Conservation (phyloP, 2,888 invertebrate species). For the Athalia rosae region DNA sequence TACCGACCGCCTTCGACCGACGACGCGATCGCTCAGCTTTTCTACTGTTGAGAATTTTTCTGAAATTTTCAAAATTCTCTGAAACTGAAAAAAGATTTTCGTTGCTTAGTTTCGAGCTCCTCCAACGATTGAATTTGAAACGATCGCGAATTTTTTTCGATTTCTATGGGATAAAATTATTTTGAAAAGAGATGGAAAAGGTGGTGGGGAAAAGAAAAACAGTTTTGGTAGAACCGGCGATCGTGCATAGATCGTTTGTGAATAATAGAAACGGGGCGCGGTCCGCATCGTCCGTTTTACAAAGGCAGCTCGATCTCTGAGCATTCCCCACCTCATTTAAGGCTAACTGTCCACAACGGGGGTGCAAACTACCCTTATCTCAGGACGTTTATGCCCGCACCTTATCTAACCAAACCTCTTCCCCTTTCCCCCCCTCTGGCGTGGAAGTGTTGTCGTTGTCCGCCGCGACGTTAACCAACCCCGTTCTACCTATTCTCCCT, state of each 20-base stretch:
- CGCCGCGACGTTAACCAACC: constrained; percentile 20
- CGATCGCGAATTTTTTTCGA: too few species aligned
- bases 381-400: constrained; percentile 71
- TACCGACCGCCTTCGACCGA: constrained; percentile 59
- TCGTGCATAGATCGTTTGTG: constrained; percentile 20
- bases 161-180: too few species aligned
- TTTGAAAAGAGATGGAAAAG: too few species aligned
- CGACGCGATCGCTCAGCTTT: constrained; percentile 43
- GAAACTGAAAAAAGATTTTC: background rate
- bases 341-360: constrained; percentile 72
- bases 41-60: background rate
- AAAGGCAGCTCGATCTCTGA: constrained; percentile 32
- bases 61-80: background rate
- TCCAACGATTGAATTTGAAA: too few species aligned
- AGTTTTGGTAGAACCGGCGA: background rate
- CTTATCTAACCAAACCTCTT: constrained; percentile 65
- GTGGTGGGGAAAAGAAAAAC: too few species aligned
- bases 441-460: constrained; percentile 38
- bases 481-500: constrained; percentile 1
- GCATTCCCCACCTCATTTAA: constrained; percentile 64
- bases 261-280: constrained; percentile 25
- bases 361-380: constrained; percentile 73
- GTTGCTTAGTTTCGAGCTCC: too few species aligned
- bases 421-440: constrained; percentile 48
- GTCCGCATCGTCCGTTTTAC: constrained; percentile 34